A percentile compares a stretch with the other conserved stretches of the same genome.
Conservation (phyloP, 2,888 invertebrate species). For the Perizoma flavofasciatum region DNA sequence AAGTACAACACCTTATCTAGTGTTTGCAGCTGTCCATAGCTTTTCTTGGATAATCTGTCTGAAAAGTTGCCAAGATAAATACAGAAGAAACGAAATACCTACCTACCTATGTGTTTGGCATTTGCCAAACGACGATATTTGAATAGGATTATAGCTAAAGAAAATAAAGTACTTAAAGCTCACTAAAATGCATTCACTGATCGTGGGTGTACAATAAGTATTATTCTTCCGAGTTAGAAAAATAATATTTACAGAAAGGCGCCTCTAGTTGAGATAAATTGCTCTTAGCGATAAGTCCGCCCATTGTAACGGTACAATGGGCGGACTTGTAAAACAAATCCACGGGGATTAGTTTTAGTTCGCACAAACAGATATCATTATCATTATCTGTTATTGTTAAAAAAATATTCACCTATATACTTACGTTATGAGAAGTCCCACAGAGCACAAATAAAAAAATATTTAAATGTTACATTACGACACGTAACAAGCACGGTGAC, state of each 20-base stretch:
- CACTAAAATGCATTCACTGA: too few species aligned
- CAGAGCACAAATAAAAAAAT: slow-evolving; percentile 7
- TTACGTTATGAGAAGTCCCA: slow-evolving; percentile 15
- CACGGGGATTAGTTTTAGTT: too few species aligned
- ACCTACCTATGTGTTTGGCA: not conserved
- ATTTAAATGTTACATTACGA: slow-evolving; percentile 28
- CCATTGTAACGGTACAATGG: too few species aligned
- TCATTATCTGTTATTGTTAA: not conserved
- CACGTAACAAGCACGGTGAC: slow-evolving; percentile 31
- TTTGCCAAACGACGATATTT: not conserved
- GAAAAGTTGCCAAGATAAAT: not conserved
- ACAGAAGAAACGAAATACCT: not conserved
- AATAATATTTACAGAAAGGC: too few species aligned
- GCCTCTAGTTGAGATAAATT: too few species aligned
- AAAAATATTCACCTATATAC: slow-evolving; percentile 8
- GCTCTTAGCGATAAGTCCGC: too few species aligned
- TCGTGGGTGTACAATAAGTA: too few species aligned
- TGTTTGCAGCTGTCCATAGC: not conserved
- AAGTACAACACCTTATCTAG: not conserved
- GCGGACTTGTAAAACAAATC: too few species aligned
- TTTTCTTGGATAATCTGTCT: not conserved
- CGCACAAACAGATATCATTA: too few species aligned
- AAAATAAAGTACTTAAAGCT: too few species aligned
- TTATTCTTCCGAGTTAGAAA: too few species aligned
- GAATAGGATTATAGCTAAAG: not conserved